A percentile compares a stretch with the other conserved stretches of the same genome.
Conservation (phyloP, 2,888 invertebrate species). For the Ctenicera cuprea region DNA sequence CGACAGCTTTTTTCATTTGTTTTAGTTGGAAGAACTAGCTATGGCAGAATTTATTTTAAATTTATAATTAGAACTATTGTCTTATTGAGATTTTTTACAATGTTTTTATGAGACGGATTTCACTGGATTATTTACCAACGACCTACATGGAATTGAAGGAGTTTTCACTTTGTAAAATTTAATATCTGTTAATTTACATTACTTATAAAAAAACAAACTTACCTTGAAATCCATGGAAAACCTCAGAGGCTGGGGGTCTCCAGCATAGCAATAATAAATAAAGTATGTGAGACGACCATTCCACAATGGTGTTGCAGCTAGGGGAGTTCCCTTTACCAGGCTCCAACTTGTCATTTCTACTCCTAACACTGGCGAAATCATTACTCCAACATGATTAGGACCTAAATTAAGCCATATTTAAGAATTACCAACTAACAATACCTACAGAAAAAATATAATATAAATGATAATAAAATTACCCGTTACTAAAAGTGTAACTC, state of each 20-base stretch:
- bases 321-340: conserved; percentile 74
- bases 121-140: no score
- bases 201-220: conserved; percentile 42
- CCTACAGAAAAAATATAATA: background rate
- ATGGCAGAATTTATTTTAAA: no score
- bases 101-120: no score
- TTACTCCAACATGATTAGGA: conserved; percentile 81
- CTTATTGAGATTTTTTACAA: no score
- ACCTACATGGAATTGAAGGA: no score
- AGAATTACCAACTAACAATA: background rate
- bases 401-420: conserved; percentile 72
- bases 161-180: no score
- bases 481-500: conserved; percentile 73
- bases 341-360: conserved; percentile 77
- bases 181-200: background rate
- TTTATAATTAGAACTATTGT: no score
- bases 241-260: conserved; percentile 75
- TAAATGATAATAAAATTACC: conserved; percentile 70
- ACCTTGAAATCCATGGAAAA: conserved; percentile 79
- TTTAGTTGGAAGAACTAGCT: no score
- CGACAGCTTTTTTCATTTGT: no score
- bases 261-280: conserved; percentile 80
- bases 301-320: conserved; percentile 75
- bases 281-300: conserved; percentile 79
- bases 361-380: conserved; percentile 77